Base-by-base conservation (phyloP, 2,888 invertebrate species). In the Cephus sareptanus region DNA sequence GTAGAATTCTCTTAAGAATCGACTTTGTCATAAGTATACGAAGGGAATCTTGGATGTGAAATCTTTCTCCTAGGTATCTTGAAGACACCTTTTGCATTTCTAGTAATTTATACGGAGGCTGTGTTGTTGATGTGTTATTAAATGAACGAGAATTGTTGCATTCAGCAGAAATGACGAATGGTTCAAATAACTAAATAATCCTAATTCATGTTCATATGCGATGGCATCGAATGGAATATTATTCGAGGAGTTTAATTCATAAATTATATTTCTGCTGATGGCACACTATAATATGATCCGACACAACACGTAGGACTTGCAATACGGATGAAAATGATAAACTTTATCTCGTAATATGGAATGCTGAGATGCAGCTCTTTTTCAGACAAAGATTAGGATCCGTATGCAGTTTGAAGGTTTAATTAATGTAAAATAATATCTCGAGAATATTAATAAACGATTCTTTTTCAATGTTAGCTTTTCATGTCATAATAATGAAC, bases 341-440 rank as follows among this genome's bases (percentile, higher is more conserved):
- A 34, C 71, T 31, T 30, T 71, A 56, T 56, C 71, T 71, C 31
- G 12, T 71, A 23, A 71, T 71, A 71, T 31, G 15, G 12, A 33
- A 71, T 15, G 71, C 13, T 33, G 33, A 70, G 70, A 71, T 13
- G 23, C 12, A 71, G 71, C 71, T 31, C 31, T 71, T 30, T 33
- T 71, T 13, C 23, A 34, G 9, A 34, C 71, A 31, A 56, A 56
- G 71, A 71, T 71, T 71, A 13, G 15, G 31, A 71, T 71, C 13
- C 71, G 33, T 71, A 71, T 34, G 15, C 9, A 13, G 34, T 71
- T 34, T 34, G 33, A 77, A 82, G 76, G 80, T 82, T 83, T 76
- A 81, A 82, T 85, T 79, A 81, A 84, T 88, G 87, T 88, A 88
- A 87, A 86, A 87, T 85, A 84, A 85, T 85, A 86, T 82, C 80